These are phyloP conservation scores for Danaus chrysippus DNA, from an alignment of 2,888 invertebrate species.

Conservation along the genomic window DNA sequence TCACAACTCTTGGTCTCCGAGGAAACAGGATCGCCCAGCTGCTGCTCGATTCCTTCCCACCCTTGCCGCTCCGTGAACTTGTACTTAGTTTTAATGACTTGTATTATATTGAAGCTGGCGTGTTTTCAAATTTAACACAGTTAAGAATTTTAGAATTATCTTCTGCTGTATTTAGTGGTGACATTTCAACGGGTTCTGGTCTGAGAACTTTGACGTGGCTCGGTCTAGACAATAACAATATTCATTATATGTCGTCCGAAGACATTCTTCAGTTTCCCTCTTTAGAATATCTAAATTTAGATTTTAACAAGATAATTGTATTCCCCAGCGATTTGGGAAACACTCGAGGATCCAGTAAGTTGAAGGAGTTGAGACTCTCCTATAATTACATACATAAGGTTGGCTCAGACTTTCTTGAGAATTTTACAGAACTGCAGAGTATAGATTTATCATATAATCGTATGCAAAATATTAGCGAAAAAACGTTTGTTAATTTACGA, in stretches of 20 bases:
- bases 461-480: constrained; percentile 79
- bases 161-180: constrained; percentile 85
- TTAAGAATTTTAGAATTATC: constrained; percentile 90
- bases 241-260: constrained; percentile 78
- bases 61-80: constrained; percentile 88
- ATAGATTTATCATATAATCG: constrained; percentile 87
- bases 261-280: constrained; percentile 82
- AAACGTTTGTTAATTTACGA: constrained; percentile 83
- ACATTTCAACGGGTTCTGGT: constrained; percentile 82
- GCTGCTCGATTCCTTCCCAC: constrained; percentile 81
- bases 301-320: constrained; percentile 86
- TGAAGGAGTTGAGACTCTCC: constrained; percentile 88
- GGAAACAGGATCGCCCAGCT: constrained; percentile 87
- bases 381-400: constrained; percentile 85
- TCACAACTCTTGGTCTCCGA: constrained; percentile 85
- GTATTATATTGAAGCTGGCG: constrained; percentile 83
- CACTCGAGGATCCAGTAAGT: constrained; percentile 76
- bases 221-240: constrained; percentile 89
- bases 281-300: constrained; percentile 88
- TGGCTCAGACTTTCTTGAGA: constrained; percentile 82
- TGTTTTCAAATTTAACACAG: constrained; percentile 83
- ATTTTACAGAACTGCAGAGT: constrained; percentile 82
- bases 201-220: constrained; percentile 85
- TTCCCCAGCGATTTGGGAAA: constrained; percentile 78
- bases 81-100: constrained; percentile 92